phyloP scores from a whole-genome alignment of 1,140 invertebrate genomes.

The Bombus pyrosoma region DNA sequence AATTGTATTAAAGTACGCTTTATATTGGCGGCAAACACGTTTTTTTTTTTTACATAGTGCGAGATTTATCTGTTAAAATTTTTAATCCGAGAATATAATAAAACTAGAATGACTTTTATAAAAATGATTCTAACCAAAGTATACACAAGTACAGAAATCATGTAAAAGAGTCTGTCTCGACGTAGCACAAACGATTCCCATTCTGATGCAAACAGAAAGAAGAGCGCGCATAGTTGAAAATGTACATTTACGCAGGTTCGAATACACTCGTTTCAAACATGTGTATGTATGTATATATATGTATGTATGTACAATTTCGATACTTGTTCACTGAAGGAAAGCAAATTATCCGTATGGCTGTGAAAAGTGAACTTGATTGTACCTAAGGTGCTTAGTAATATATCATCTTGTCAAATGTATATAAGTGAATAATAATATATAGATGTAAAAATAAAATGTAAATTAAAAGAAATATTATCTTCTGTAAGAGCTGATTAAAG shows the following conservation, averaged over 20 bases:
- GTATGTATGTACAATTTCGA: slow-evolving; percentile 70
- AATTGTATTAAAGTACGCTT: slow-evolving; percentile 60
- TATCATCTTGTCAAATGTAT: slow-evolving; percentile 80
- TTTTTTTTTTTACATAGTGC: slow-evolving; percentile 46
- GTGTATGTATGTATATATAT: slow-evolving; percentile 53
- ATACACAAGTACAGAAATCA: slow-evolving; percentile 54
- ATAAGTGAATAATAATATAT: slow-evolving; percentile 81
- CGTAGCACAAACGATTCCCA: slow-evolving; percentile 48
- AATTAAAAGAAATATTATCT: slow-evolving; percentile 75
- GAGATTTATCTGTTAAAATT: slow-evolving; percentile 58
- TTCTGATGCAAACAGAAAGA: slow-evolving; percentile 8
- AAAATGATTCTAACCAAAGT: slow-evolving; percentile 76
- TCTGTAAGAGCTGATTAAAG: slow-evolving; percentile 71
- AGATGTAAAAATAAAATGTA: slow-evolving; percentile 76
- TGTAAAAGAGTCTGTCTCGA: slow-evolving; percentile 20
- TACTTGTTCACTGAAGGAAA: slow-evolving; percentile 81
- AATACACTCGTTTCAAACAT: slow-evolving; percentile 36
- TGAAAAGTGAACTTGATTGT: slow-evolving; percentile 83
- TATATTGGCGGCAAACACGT: slow-evolving; percentile 34
- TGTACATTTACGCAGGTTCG: slow-evolving; percentile 22
- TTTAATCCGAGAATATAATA: slow-evolving; percentile 61
- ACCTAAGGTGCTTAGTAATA: slow-evolving; percentile 83
- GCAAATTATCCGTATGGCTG: slow-evolving; percentile 82
- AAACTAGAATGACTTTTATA: slow-evolving; percentile 66
- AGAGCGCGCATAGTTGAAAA: slow-evolving; percentile 3